Percentiles rank a stretch among this genome's conserved stretches.
Conservation (phyloP, 2,888 invertebrate species). For the Drosophila stalkeri region DNA sequence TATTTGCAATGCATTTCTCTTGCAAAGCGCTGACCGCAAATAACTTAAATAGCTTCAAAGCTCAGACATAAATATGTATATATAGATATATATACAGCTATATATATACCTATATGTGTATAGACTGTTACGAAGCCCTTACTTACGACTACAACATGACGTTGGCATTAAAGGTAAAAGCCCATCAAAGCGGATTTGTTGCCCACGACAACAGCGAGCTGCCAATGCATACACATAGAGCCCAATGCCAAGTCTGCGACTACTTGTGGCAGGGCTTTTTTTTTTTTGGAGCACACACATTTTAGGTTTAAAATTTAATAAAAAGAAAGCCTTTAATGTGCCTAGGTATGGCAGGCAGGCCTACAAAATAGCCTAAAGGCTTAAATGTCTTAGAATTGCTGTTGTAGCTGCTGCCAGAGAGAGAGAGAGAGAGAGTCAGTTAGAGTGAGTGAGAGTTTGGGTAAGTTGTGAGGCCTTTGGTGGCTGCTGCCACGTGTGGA, state of each 20-base stretch:
- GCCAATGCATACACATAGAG: not conserved
- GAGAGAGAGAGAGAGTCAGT: not conserved
- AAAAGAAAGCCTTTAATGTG: conserved; percentile 61
- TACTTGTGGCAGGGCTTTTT: conserved; percentile 12
- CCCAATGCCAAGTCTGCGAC: conserved; percentile 5
- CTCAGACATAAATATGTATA: not conserved
- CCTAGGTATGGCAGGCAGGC: conserved; percentile 26
- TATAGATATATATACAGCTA: not conserved
- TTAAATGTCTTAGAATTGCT: conserved; percentile 41
- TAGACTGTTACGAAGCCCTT: conserved; percentile 6
- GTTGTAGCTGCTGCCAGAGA: not conserved
- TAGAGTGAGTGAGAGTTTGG: too few species aligned
- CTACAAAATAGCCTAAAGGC: conserved; percentile 64
- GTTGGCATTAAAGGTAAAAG: conserved; percentile 34
- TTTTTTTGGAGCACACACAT: conserved; percentile 25
- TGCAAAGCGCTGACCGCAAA: conserved; percentile 10
- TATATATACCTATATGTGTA: not conserved
- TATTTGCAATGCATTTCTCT: conserved; percentile 8
- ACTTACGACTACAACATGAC: conserved; percentile 12
- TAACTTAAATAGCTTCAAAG: conserved; percentile 23
- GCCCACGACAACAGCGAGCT: conserved; percentile 44
- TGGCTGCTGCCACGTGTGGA: conserved; percentile 20
- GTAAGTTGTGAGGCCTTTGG: not conserved
- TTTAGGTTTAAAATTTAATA: conserved; percentile 71
- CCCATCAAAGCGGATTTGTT: conserved; percentile 71